A percentile compares a stretch with the other conserved stretches of the same genome.
phyloP scores from a whole-genome alignment of 2,797 vertebrate genomes.

The Pseudomugil tenellus region DNA sequence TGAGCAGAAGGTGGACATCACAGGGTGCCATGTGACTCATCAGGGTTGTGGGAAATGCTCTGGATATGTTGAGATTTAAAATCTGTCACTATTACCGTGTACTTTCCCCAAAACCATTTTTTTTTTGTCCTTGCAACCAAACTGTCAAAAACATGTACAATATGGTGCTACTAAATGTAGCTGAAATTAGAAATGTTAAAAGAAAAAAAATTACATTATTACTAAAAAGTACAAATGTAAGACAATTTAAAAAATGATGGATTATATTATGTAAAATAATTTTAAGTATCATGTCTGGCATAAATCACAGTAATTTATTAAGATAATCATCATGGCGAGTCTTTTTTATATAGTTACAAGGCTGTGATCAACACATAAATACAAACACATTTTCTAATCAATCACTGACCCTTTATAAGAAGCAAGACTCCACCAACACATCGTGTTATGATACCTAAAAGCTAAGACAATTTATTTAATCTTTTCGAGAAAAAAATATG shows the following conservation, averaged over 20 bases:
- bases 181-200: too few species aligned
- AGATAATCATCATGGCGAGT: too few species aligned
- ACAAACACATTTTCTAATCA: neutral
- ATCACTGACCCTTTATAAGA: neutral
- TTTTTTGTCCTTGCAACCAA: slow-evolving; percentile 13
- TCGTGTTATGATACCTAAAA: neutral
- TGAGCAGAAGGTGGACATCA: slow-evolving; percentile 66
- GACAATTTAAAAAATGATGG: too few species aligned
- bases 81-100: slow-evolving; percentile 30
- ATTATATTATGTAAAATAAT: too few species aligned
- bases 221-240: too few species aligned
- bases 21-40: slow-evolving; percentile 67
- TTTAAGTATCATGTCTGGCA: too few species aligned
- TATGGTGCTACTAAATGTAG: neutral
- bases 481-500: too few species aligned
- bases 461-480: neutral
- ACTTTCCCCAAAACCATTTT: slow-evolving; percentile 5
- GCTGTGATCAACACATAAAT: neutral
- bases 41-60: slow-evolving; percentile 35
- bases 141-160: neutral
- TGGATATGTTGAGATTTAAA: slow-evolving; percentile 32
- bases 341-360: neutral
- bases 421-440: neutral
- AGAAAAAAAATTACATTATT: too few species aligned
- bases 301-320: too few species aligned